Evolutionary conservation across 2,113 vertebrate species (phyloP).

Genomic region (Hemiscyllium ocellatum): DNA sequence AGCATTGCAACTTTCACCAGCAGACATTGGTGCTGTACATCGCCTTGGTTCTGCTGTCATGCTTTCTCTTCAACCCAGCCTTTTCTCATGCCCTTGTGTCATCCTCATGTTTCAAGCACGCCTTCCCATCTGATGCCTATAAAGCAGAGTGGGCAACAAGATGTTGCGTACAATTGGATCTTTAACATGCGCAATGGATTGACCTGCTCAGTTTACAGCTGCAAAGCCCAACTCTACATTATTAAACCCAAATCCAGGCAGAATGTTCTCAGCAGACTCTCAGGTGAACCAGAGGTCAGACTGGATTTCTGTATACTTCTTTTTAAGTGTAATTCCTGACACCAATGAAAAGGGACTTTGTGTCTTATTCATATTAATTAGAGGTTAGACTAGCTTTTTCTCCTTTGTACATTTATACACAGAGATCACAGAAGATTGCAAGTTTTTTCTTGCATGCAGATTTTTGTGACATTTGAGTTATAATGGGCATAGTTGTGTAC

Average conservation of each 20-base stretch:
- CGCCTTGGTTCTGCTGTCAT: too few species aligned
- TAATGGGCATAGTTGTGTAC: background rate
- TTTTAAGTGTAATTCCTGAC: background rate
- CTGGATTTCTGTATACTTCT: background rate
- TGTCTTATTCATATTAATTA: background rate
- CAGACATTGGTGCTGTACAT: too few species aligned
- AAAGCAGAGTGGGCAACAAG: too few species aligned
- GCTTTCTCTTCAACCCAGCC: too few species aligned
- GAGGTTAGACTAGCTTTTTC: background rate
- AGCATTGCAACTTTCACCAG: too few species aligned
- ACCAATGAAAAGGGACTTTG: background rate
- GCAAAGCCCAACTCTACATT: background rate
- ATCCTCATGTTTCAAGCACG: too few species aligned
- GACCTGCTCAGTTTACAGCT: too few species aligned
- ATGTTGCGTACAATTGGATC: too few species aligned
- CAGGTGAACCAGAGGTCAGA: conserved; percentile 15
- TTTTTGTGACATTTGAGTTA: background rate
- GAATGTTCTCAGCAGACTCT: background rate
- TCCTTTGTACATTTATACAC: background rate
- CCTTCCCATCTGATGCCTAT: too few species aligned
- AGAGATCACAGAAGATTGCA: background rate
- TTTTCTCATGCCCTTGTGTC: too few species aligned
- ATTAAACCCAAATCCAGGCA: background rate
- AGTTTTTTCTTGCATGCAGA: conserved; percentile 25
- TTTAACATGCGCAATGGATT: too few species aligned